These are phyloP conservation scores for Dufourea novaeangliae DNA, from an alignment of 1,140 invertebrate species.

Conservation along the genomic window DNA sequence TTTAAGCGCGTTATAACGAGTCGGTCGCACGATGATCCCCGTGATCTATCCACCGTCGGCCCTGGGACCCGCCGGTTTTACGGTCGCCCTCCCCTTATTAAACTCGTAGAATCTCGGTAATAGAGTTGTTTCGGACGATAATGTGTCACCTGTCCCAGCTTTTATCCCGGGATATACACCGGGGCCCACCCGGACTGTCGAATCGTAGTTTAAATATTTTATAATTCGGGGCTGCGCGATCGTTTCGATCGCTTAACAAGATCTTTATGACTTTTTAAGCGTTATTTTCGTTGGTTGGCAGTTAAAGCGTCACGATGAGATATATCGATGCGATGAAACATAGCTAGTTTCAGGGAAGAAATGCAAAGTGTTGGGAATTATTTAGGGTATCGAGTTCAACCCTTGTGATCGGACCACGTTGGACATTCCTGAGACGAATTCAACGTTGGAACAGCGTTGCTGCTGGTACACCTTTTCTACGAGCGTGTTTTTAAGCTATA, in stretches of 20 bases:
- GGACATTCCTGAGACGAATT: no score
- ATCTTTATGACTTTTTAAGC: slow-evolving; percentile 19
- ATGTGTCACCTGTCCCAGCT: not conserved
- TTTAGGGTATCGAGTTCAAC: no score
- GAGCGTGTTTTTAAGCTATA: no score
- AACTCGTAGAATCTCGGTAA: not conserved
- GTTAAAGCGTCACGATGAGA: no score
- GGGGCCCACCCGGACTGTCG: not conserved
- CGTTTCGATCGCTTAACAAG: not conserved
- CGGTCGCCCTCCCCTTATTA: slow-evolving; percentile 22
- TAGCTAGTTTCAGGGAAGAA: not conserved
- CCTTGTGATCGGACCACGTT: no score
- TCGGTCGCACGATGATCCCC: slow-evolving; percentile 1
- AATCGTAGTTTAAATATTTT: not conserved
- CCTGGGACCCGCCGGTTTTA: slow-evolving; percentile 11
- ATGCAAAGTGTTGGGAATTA: no score
- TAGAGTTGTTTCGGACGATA: slow-evolving; percentile 13
- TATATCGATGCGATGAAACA: not conserved
- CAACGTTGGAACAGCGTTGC: no score
- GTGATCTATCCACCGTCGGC: slow-evolving; percentile 24
- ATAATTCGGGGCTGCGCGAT: not conserved
- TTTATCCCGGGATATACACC: not conserved
- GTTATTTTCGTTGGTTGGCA: not conserved
- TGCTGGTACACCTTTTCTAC: no score
- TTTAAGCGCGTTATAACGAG: slow-evolving; percentile 51